Evolutionary conservation across 2,113 vertebrate genomes (phyloP), one percentile per base, ranked within the genome.

Genomic region (Myanophis thanlyinensis): DNA sequence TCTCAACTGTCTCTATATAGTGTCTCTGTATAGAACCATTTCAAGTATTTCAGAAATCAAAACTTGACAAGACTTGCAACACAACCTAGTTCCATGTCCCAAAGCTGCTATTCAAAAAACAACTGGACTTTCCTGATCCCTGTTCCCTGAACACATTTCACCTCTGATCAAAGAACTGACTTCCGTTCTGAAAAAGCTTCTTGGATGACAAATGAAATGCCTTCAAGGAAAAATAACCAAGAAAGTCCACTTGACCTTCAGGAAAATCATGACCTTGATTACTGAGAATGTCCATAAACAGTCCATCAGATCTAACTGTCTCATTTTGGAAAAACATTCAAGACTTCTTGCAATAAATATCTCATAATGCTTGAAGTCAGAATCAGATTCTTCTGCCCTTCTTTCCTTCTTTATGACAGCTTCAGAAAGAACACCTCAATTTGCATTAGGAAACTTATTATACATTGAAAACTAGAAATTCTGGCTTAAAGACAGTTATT

Each of bases 1-100:
- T 96, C 91, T 95, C 92, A 94, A 91, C 90, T 86, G 91, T 95
- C 93, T 95, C 93, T 0, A 46, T 15, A 7, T 94, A 25, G 53
- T 27, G 25, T 94, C 87, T 47, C n/a, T n/a, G n/a, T n/a, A n/a
- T n/a, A n/a, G n/a, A n/a, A n/a, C n/a, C n/a, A n/a, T 93, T 92
- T 92, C 54, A 91, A 90, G n/a, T 92, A 40, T 44, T 51, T 93
- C 44, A 59, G 91, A 73, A 87, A 92, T 91, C 8, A 27, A n/a
- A 91, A 40, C 30, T 88, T 92, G 89, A 56, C 90, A 62, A 3
- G 62, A 54, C 6, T 6, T 54, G 18, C 3, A 22, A 10, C 27
- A 18, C 49, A 15, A 48, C 3, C 18, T 4, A 84, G 11, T 8
- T 23, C 20, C 59, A n/a, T 1, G 0, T 13, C 59, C 59, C 59